Conservation (phyloP, 1,140 invertebrate genomes). For the Cotesia chilonis region DNA sequence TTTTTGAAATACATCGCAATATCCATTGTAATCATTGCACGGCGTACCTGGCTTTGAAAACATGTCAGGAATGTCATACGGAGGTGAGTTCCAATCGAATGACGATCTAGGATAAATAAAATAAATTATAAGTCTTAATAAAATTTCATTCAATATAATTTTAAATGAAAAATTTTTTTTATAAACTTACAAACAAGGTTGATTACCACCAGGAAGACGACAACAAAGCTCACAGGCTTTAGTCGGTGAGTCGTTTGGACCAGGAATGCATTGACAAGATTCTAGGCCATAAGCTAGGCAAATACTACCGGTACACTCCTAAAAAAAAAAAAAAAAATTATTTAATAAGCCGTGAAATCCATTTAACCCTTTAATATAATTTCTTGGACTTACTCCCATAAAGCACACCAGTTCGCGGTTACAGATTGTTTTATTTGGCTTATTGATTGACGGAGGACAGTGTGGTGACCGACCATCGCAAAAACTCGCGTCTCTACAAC, state of each 20-base stretch:
- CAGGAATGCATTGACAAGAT: constrained; percentile 91
- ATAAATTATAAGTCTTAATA: background rate
- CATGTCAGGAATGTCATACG: constrained; percentile 91
- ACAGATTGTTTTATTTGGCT: constrained; percentile 93
- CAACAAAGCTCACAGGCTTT: constrained; percentile 92
- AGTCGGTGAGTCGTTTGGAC: constrained; percentile 77
- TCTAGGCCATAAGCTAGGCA: constrained; percentile 93
- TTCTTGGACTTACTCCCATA: constrained; percentile 80
- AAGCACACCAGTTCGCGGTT: constrained; percentile 94
- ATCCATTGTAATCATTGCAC: constrained; percentile 98
- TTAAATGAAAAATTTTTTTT: background rate
- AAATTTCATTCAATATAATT: background rate
- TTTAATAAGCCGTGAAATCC: background rate
- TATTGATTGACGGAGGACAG: constrained; percentile 91
- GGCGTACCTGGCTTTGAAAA: constrained; percentile 94
- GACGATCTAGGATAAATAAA: constrained; percentile 72
- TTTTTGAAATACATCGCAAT: constrained; percentile 98
- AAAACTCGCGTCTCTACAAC: constrained; percentile 88
- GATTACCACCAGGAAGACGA: constrained; percentile 83
- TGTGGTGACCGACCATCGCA: constrained; percentile 86
- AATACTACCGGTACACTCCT: constrained; percentile 93
- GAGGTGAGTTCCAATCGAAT: constrained; percentile 87
- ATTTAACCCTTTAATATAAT: too few species aligned
- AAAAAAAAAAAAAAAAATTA: constrained; percentile 36
- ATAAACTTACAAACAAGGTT: constrained; percentile 71